Base-by-base conservation (phyloP, 2,113 vertebrate species). In the Barbus barbus region DNA sequence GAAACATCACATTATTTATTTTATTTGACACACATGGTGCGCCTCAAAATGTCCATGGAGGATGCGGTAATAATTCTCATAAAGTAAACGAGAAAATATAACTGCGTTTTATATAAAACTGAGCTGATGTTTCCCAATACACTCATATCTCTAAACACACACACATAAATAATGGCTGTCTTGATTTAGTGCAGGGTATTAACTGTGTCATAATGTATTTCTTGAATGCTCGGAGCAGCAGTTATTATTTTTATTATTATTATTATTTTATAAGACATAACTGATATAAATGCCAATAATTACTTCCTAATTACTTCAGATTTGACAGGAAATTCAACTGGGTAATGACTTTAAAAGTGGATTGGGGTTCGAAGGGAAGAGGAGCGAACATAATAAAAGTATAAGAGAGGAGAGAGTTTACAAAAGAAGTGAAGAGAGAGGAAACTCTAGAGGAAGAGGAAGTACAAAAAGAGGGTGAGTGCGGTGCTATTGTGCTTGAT, bases 261-360 rank as follows among this genome's bases (percentile, higher is more conserved):
- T n/a, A n/a, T n/a, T n/a, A n/a, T n/a, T 91, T 89, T 26, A 85
- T 87, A 77, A 85, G 87, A 89, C 86, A 84, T 85, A 87, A 86
- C 61, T 69, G 81, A 63, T 83, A 76, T 87, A 89, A 85, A 89
- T 87, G 85, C 83, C 53, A 24, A 83, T 89, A 89, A 92, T 90
- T 90, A 90, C 89, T 76, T 90, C 88, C 61, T 88, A 89, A 89
- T 88, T 85, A 91, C 86, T 84, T 71, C 90, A 89, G 77, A 67
- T 89, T 90, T 91, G 75, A 88, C 83, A 88, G 90, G 87, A 92
- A 91, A 78, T 5, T 11, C 28, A 53, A 28, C n/a, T 72, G 31
- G 61, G 13, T 16, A 85, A 38, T 73, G 38, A 74, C 16, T 38
- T 61, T 74, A 41, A 77, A 56, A 44, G 41, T 38, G 71, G 5